Conservation (phyloP, 2,113 vertebrate genomes). For the Australoheros scitulus region DNA sequence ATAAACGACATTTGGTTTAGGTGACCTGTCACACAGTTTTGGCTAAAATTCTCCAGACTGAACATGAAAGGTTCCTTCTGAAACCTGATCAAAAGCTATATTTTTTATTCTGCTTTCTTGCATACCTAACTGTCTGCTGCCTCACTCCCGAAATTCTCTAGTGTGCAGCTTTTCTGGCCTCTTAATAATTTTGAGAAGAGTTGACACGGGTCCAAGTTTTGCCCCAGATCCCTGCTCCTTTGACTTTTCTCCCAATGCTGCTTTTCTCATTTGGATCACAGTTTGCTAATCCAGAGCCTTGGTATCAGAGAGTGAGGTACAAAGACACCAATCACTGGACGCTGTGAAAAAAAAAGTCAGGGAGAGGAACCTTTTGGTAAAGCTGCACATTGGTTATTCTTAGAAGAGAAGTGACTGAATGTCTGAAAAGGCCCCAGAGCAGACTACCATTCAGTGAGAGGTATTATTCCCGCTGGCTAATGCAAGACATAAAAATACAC, state of each 20-base stretch:
- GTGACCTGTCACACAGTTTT: constrained; percentile 56
- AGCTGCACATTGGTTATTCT: constrained; percentile 70
- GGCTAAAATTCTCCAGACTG: constrained; percentile 63
- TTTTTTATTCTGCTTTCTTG: constrained; percentile 61
- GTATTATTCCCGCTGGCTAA: constrained; percentile 74
- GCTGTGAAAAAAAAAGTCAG: constrained; percentile 42
- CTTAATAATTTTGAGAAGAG: constrained; percentile 68
- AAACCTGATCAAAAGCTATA: constrained; percentile 66
- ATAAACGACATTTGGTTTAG: constrained; percentile 46
- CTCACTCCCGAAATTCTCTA: constrained; percentile 58
- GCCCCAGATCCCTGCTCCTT: constrained; percentile 61
- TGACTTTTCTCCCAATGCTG: constrained; percentile 59
- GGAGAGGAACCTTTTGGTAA: constrained; percentile 63
- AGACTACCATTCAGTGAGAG: constrained; percentile 72
- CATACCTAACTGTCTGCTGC: constrained; percentile 66
- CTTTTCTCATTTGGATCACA: constrained; percentile 78
- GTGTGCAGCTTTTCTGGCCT: constrained; percentile 59
- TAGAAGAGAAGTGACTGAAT: constrained; percentile 81
- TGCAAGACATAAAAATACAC: constrained; percentile 74
- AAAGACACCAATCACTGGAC: constrained; percentile 60
- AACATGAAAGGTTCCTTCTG: constrained; percentile 61
- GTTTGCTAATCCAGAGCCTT: constrained; percentile 55
- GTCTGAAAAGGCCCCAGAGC: constrained; percentile 76
- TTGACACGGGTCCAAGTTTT: constrained; percentile 74
- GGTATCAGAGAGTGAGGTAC: constrained; percentile 62